Evolutionary conservation across 1,140 invertebrate species (phyloP), one percentile per base, ranked within the genome.

Genomic region (Lepidostoma basale): DNA sequence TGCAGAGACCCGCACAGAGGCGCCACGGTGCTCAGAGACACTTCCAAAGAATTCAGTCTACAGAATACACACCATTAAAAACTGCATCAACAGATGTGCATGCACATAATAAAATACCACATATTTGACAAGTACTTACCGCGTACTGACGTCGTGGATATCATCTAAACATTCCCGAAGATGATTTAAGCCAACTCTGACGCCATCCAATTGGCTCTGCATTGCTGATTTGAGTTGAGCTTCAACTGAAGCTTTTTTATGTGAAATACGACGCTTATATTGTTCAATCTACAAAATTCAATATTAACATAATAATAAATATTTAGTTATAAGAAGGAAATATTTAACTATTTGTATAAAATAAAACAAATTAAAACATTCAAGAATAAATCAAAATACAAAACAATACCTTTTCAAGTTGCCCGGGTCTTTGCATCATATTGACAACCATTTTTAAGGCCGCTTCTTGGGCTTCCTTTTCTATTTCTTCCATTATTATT

Each of bases 191-290:
- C 97, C 97, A 9, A 94, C 92, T 74, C 92, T 87, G 0, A 99
- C 97, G 0, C 96, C 97, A 83, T 99, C 97, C 36, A 99, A 79
- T 81, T 99, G 97, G 75, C 95, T 96, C 82, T 99, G 97, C 84
- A 99, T 95, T 4, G 96, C 95, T n/a, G 96, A 98, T 83, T 99
- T 98, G 14, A 99, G 80, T 87, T 98, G 93, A 10, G 96, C 95
- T 83, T 99, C 97, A 22, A 98, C 94, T 4, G 97, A 97, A 0
- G 94, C 94, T 83, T 98, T 92, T 69, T 96, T 94, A 14, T 92
- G 83, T 9, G 85, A 85, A 64, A 93, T 90, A 75, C 91, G 75
- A 73, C 88, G 88, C 76, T 92, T 94, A 74, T 94, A 93, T 76
- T 95, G 93, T 74, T 97, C 94, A 3, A 93, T 87, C 85, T 88